Percentiles rank a stretch among this genome's conserved stretches.
phyloP scores from a whole-genome alignment of 1,140 invertebrate species.

The Lordiphosa collinella region DNA sequence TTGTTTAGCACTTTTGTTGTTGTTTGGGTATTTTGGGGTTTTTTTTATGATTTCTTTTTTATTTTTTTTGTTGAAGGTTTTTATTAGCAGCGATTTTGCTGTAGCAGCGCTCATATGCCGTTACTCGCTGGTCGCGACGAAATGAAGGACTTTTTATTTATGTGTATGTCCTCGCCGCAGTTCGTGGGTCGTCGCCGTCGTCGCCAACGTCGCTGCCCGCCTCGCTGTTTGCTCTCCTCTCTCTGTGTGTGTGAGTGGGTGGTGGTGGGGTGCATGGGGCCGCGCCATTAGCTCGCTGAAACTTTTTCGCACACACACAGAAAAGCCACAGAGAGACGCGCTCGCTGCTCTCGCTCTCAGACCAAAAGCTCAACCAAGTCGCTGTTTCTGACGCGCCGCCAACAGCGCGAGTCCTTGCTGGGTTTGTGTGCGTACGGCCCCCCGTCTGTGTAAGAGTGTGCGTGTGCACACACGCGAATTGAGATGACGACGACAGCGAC shows the following conservation, averaged over 20 bases:
- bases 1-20: conserved; percentile 12
- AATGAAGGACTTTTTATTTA: conserved; percentile 80
- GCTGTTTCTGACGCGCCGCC: conserved; percentile 42
- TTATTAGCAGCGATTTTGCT: conserved; percentile 69
- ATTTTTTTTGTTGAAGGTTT: conserved; percentile 45
- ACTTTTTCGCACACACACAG: conserved; percentile 6
- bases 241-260: neutral
- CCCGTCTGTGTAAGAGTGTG: conserved; percentile 7
- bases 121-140: conserved; percentile 79
- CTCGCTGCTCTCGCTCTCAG: conserved; percentile 17
- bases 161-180: conserved; percentile 74
- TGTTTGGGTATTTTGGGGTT: conserved; percentile 18
- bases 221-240: conserved; percentile 27
- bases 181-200: conserved; percentile 17
- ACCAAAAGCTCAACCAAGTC: conserved; percentile 50
- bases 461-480: conserved; percentile 53
- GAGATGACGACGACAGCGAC: conserved; percentile 64
- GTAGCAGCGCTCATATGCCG: conserved; percentile 65
- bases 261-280: no score
- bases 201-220: conserved; percentile 25
- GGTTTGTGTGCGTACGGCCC: neutral
- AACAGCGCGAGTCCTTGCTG: conserved; percentile 17
- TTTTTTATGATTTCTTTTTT: conserved; percentile 16
- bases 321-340: conserved; percentile 24
- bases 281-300: no score